Evolutionary conservation across 1,140 invertebrate genomes (phyloP).

Genomic region (Chymomyza costata): DNA sequence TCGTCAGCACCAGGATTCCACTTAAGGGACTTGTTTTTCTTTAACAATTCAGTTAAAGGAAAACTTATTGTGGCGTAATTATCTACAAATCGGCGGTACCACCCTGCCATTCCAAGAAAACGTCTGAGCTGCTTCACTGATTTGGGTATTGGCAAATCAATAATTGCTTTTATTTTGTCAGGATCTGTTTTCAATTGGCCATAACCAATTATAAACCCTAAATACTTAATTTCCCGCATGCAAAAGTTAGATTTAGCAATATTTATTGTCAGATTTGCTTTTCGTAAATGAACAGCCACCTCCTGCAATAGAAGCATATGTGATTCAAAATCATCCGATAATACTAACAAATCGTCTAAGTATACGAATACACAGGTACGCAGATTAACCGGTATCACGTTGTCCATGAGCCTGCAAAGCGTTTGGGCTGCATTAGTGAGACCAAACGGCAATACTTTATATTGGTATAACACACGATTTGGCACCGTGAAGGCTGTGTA

Average conservation of each 20-base stretch:
- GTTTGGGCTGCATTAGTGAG: no score
- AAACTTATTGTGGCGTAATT: neutral
- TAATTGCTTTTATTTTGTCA: constrained; percentile 1
- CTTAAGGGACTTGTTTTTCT: neutral
- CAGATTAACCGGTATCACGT: no score
- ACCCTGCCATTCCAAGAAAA: constrained; percentile 3
- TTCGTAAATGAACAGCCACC: neutral
- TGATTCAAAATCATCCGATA: no score
- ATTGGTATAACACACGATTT: no score
- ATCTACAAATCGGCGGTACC: constrained; percentile 1
- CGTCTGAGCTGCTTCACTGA: neutral
- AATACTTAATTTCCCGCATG: neutral
- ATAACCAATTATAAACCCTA: constrained; percentile 4
- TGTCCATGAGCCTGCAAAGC: no score
- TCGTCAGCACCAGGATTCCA: no score
- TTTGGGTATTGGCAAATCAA: neutral
- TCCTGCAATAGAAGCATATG: no score
- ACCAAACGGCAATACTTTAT: no score
- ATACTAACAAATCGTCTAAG: no score
- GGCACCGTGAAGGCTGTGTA: neutral
- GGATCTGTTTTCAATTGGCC: neutral
- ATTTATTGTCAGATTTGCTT: constrained; percentile 3
- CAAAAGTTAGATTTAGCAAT: constrained; percentile 6
- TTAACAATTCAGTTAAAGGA: neutral
- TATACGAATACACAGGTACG: no score